Percentiles rank a stretch among this genome's conserved stretches.
Conservation (phyloP, 2,113 vertebrate species). For the Thamnaconus septentrionalis region DNA sequence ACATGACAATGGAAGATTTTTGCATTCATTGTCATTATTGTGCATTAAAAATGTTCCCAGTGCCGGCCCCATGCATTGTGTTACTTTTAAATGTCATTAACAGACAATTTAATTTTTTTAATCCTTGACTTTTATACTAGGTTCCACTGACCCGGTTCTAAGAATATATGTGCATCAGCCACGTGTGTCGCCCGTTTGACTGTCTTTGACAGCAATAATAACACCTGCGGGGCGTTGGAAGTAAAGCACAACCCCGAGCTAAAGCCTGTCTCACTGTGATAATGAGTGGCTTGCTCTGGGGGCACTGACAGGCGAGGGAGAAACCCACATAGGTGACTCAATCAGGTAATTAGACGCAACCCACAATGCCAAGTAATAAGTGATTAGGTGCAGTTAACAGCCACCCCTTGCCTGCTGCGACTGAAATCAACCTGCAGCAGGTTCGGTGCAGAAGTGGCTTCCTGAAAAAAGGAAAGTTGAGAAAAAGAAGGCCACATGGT, state of each 20-base stretch:
- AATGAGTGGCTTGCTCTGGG: slow-evolving; percentile 82
- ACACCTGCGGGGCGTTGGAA: slow-evolving; percentile 78
- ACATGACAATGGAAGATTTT: no score
- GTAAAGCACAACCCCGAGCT: slow-evolving; percentile 77
- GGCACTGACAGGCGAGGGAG: slow-evolving; percentile 77
- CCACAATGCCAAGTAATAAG: slow-evolving; percentile 82
- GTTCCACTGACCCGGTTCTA: slow-evolving; percentile 6
- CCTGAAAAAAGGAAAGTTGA: slow-evolving; percentile 15
- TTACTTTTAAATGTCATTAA: no score
- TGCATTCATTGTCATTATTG: no score
- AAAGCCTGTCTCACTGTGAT: slow-evolving; percentile 80
- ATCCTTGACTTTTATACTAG: slow-evolving; percentile 3
- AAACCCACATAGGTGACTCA: slow-evolving; percentile 76
- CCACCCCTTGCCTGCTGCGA: slow-evolving; percentile 73
- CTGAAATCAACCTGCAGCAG: slow-evolving; percentile 56
- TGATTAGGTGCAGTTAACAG: slow-evolving; percentile 83
- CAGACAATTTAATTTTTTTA: no score
- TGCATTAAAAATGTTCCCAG: no score
- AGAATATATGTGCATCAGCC: slow-evolving; percentile 17
- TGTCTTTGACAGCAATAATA: slow-evolving; percentile 77
- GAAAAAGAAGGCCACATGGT: no score
- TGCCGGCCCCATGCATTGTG: no score
- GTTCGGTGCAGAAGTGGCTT: slow-evolving; percentile 40
- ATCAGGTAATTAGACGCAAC: slow-evolving; percentile 82
- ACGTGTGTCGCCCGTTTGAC: slow-evolving; percentile 56